Percentiles rank a stretch among this genome's conserved stretches.
Conservation (phyloP, 2,797 vertebrate genomes). For the Pseudocheirus occidentalis region DNA sequence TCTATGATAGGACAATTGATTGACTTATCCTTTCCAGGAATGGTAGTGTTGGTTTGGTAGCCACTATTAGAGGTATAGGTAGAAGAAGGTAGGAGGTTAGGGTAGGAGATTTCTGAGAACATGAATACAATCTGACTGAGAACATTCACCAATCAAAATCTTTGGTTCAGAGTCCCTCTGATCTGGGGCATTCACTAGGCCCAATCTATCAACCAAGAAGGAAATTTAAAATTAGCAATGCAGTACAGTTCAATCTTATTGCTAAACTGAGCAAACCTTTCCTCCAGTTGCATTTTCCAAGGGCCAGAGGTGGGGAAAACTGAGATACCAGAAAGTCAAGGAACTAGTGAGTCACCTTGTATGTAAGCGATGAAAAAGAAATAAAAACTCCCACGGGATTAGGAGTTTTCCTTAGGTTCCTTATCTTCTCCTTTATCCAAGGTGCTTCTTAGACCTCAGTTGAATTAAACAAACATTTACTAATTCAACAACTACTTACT, state of each 20-base stretch:
- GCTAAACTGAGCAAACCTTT: background rate
- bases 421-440: background rate
- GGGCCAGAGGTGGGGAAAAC: background rate
- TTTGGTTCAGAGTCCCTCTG: background rate
- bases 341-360: background rate
- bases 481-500: background rate
- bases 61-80: background rate
- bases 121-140: background rate
- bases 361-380: background rate
- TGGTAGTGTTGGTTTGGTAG: background rate
- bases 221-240: background rate
- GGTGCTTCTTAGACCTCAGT: background rate
- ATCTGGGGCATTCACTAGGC: background rate
- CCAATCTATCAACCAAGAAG: background rate
- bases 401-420: background rate
- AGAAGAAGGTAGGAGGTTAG: background rate
- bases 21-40: background rate
- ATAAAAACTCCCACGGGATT: background rate
- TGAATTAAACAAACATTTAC: background rate
- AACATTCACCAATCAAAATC: background rate
- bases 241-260: background rate
- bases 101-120: background rate
- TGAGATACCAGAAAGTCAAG: background rate
- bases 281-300: background rate
- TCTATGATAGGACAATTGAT: background rate